Base-by-base conservation (phyloP, 2,113 vertebrate genomes). In the Argyrosomus japonicus region DNA sequence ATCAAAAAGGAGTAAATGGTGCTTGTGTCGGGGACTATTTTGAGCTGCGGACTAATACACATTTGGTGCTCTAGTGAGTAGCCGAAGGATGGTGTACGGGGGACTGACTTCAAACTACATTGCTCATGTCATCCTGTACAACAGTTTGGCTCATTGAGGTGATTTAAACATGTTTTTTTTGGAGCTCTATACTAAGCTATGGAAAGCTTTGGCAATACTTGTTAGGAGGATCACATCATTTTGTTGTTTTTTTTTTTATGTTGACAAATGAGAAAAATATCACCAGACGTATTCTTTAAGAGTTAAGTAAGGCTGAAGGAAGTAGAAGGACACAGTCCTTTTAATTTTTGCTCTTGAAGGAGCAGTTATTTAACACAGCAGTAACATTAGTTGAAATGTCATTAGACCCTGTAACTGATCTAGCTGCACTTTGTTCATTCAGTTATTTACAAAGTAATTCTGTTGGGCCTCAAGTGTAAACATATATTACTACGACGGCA, bases 291-390 rank as follows among this genome's bases (percentile, higher is more conserved):
- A 1, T 27, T 23, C 15, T 29, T 13, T 23, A 36, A 54, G 27
- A 40, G 27, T 23, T 32, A 29, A 50, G 15, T 48, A 23, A 70
- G 10, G 13, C 61, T 71, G 47, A 68, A 60, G 71, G 2, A 60
- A 82, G 11, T 68, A 21, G 13, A 84, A 69, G 45, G 67, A 57
- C 25, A 21, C 47, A 21, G 64, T 65, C 21, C 14, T 61, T 78
- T 82, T 76, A 8, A 47, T 77, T 79, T 77, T 45, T 84, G 63
- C 65, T 61, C 56, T 56, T 61, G 25, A 75, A 50, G 18, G 68
- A 68, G 75, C 40, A 51, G 63, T 45, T 71, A 47, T 69, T 65
- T 67, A 18, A 76, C 69, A 68, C 4, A 18, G 23, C 32, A 32
- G 21, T 65, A 48, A 57, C 62, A 77, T 58, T 61, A 48, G 27